Conservation (phyloP, 2,113 vertebrate species). For the Tragelaphus imberbis region DNA sequence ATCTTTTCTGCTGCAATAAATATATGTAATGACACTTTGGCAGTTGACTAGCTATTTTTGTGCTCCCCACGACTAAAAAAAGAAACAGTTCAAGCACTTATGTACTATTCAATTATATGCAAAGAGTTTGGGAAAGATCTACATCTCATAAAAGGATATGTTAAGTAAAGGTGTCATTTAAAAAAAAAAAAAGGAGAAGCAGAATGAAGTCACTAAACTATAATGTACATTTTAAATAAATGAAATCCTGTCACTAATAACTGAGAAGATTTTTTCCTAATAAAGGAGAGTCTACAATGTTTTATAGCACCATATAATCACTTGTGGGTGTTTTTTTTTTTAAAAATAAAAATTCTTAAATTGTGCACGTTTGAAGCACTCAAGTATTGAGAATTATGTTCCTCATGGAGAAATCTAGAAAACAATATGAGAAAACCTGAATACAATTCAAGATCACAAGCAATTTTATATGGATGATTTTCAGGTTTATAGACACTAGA, state of each 20-base stretch:
- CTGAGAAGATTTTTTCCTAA: not conserved
- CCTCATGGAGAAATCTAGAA: not conserved
- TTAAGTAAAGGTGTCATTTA: not conserved
- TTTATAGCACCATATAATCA: not conserved
- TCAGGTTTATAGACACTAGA: not conserved
- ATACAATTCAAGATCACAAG: not conserved
- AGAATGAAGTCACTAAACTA: not conserved
- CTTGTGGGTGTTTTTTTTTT: not conserved
- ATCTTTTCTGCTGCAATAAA: constrained; percentile 25
- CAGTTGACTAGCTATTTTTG: not conserved
- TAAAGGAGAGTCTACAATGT: not conserved
- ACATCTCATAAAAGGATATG: not conserved
- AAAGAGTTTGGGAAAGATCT: constrained; percentile 34
- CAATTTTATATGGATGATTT: not conserved
- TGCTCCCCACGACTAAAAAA: not conserved
- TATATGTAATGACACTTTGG: not conserved
- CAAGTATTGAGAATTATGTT: not conserved
- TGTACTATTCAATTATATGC: not conserved
- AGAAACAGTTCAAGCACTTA: constrained; percentile 2
- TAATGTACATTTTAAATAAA: not conserved
- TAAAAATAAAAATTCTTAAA: not conserved
- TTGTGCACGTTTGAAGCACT: not conserved
- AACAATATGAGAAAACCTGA: not conserved
- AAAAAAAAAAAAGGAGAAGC: not conserved
- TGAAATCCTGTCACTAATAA: not conserved